A percentile compares a stretch with the other conserved stretches of the same genome.
Conservation (phyloP, 2,888 invertebrate genomes). For the Amiota minor region DNA sequence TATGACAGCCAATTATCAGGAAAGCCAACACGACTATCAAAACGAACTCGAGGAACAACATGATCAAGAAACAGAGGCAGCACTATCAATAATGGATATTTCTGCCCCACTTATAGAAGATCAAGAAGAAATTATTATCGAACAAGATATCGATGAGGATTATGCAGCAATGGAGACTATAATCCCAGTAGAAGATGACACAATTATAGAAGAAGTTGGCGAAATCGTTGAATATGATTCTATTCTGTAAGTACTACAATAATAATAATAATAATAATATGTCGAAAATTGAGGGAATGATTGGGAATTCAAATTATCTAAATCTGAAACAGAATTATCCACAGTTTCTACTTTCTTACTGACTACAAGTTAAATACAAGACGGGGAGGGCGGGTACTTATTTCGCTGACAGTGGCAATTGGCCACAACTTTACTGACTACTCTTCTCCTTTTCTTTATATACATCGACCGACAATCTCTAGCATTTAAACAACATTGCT, state of each 20-base stretch:
- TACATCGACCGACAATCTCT: too few species aligned
- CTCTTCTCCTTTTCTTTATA: too few species aligned
- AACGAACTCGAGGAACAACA: slow-evolving; percentile 21
- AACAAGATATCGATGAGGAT: slow-evolving; percentile 35
- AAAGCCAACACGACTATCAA: neutral
- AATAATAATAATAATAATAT: neutral
- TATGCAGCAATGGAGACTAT: slow-evolving; percentile 42
- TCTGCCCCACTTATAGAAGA: slow-evolving; percentile 12
- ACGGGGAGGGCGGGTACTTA: too few species aligned
- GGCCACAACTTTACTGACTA: too few species aligned
- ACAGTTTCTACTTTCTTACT: too few species aligned
- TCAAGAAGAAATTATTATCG: slow-evolving; percentile 35
- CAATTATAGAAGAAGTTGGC: slow-evolving; percentile 55
- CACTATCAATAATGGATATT: neutral
- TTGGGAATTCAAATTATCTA: too few species aligned
- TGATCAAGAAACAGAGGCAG: slow-evolving; percentile 28
- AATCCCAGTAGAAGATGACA: slow-evolving; percentile 46
- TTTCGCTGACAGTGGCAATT: too few species aligned
- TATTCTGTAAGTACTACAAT: slow-evolving; percentile 49
- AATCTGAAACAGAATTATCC: too few species aligned
- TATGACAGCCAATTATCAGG: neutral
- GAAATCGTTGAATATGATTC: slow-evolving; percentile 50
- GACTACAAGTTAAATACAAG: too few species aligned
- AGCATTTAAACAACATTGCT: too few species aligned
- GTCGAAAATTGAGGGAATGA: too few species aligned